Conservation (phyloP, 1,140 invertebrate genomes). For the Goniozus legneri region DNA sequence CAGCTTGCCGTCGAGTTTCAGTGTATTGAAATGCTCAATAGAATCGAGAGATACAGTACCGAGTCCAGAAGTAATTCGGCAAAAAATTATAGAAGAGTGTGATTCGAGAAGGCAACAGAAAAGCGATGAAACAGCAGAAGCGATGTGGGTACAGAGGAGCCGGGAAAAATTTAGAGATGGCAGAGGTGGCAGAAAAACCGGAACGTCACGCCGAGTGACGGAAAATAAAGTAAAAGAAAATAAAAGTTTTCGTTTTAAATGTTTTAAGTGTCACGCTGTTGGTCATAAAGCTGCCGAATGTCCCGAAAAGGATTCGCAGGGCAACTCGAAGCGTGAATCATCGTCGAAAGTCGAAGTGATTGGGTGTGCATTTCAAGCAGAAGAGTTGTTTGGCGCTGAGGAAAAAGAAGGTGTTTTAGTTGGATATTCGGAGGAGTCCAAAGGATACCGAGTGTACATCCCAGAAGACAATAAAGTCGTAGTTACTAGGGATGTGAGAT, state of each 20-base stretch:
- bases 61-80: constrained; percentile 21
- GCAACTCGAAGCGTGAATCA: too few species aligned
- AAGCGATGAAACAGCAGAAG: neutral
- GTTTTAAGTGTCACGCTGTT: too few species aligned
- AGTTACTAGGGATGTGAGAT: neutral
- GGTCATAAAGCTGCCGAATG: too few species aligned
- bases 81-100: constrained; percentile 31
- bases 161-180: too few species aligned
- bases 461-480: neutral
- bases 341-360: too few species aligned
- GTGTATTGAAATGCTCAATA: constrained; percentile 30
- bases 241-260: too few species aligned
- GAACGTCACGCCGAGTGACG: too few species aligned
- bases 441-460: neutral
- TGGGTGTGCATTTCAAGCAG: too few species aligned
- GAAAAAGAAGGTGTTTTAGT: neutral
- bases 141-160: neutral
- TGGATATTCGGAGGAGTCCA: constrained; percentile 1
- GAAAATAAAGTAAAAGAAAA: constrained; percentile 1
- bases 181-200: too few species aligned
- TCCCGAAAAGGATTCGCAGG: too few species aligned
- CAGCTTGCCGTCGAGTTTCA: constrained; percentile 19
- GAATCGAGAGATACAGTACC: constrained; percentile 28
- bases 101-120: constrained; percentile 18
- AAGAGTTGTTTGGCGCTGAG: too few species aligned